phyloP scores from a whole-genome alignment of 2,113 vertebrate genomes.

The Neogale vison region DNA sequence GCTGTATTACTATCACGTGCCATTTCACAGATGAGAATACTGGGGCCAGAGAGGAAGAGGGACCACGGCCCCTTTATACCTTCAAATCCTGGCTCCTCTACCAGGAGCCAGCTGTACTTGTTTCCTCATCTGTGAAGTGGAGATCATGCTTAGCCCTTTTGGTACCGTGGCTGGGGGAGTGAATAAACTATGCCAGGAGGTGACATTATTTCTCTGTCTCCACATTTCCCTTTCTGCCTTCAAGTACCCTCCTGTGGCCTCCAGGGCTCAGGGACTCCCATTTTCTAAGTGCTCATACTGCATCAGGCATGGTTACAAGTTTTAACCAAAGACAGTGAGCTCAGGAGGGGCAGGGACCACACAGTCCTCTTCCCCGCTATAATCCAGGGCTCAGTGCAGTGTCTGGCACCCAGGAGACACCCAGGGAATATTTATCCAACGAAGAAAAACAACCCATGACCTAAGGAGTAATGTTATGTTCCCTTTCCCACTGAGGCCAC shows the following conservation, averaged over 20 bases:
- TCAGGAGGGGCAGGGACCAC: not conserved
- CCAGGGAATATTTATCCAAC: not conserved
- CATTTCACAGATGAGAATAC: not conserved
- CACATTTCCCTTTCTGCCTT: not conserved
- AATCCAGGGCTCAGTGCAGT: not conserved
- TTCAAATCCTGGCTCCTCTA: not conserved
- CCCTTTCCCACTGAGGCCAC: not conserved
- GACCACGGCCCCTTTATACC: not conserved
- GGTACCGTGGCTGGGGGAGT: not conserved
- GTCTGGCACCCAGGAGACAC: not conserved
- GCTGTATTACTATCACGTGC: not conserved
- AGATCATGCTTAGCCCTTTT: not conserved
- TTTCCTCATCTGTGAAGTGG: not conserved
- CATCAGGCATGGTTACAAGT: not conserved
- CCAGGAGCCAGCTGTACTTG: not conserved
- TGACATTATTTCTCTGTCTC: not conserved
- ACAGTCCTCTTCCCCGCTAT: fast-evolving
- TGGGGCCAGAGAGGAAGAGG: not conserved
- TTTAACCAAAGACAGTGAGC: not conserved
- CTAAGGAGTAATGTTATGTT: not conserved
- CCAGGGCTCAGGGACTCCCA: not conserved
- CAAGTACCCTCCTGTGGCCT: not conserved
- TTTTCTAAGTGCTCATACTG: not conserved
- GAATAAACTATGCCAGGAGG: not conserved
- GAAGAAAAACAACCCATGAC: not conserved